Evolutionary conservation across 2,888 invertebrate species (phyloP), one percentile per base, ranked within the genome.

Genomic region (Aporophyla nigra): DNA sequence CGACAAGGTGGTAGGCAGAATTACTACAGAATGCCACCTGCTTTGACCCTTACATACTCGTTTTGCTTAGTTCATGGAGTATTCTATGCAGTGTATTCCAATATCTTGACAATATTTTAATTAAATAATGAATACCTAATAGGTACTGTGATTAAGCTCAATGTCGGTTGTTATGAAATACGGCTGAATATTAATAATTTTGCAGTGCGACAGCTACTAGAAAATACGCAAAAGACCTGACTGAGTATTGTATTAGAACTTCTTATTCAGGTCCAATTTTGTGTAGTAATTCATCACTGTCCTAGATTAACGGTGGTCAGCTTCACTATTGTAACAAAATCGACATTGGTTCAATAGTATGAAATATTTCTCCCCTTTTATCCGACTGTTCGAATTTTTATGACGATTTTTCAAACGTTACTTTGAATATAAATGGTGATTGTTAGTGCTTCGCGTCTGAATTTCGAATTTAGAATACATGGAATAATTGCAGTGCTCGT

Each of bases 381-480:
- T 10, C 61, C 9, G 19, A 66, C 56, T 14, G 49, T 84, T 74
- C 2, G 58, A 74, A 71, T 72, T 82, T 80, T 75, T 80, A 74
- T 72, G 75, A 84, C 71, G 68, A 84, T 84, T 69, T 79, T 82
- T 71, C 84, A 66, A 80, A 80, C 68, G 80, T 69, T 80, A 71
- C 82, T 82, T 69, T 75, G 82, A 84, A 84, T 84, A 75, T 58
- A 80, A 82, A 82, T 82, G 84, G 62, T 62, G 69, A 72, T 82
- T 84, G 80, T 80, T 82, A 71, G 71, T 74, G 68, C 51, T 74
- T 61, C 56, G 53, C 53, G 9, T 84, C 61, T 66, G 80, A 71
- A 82, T 75, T 72, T 63, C 0, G 24, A 71, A 82, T 82, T 80
- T 69, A 71, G 80, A 84, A 84, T 84, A 82, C 80, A 80, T 80